Base-by-base conservation (phyloP, 2,888 invertebrate genomes). In the Drosophila suboccidentalis region DNA sequence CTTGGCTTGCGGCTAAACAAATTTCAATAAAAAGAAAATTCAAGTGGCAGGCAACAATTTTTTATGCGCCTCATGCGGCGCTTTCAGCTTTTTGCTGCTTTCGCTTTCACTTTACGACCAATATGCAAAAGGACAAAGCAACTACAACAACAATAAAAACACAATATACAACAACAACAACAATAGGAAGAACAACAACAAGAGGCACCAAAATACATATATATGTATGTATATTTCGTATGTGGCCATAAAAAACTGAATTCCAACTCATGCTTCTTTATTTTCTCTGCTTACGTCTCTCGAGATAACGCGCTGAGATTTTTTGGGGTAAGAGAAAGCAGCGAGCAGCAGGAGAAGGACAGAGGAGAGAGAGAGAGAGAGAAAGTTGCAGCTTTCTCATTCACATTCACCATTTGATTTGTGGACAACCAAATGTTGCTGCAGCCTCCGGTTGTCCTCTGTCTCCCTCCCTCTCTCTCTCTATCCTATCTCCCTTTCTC, bases 11-110 rank as follows among this genome's bases (percentile, higher is more conserved):
- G 75, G 74, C 80, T 85, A 86, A 86, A 66, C 77, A 88, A 86
- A 87, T 88, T 86, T 86, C 89, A 84, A 84, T 84, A 83, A 86
- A 88, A 86, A 50, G 78, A 75, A 83, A 83, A 75, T 89, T 83
- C 89, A 88, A 84, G 87, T 85, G 82, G 84, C 78, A 71, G 51
- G 50, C 58, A 46, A 36, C 64, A 47, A 47, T 62, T 78, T 81
- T 81, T 68, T 67, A 82, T 70, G 82, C 64, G 70, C 84, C 75
- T 72, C 84, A 87, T 87, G 81, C 68, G 86, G 81, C 59, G 78
- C 74, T 43, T 26, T 26, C 51, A 36, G 75, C 70, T 74, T 83
- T 86, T 78, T 60, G 51, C 60, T 57, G 60, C 71, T 87, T 82
- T 78, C 61, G 49, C 60, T 78, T 79, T 86, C 83, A 72, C 75